Conservation (phyloP, 2,113 vertebrate genomes). For the Budorcas taxicolor region DNA sequence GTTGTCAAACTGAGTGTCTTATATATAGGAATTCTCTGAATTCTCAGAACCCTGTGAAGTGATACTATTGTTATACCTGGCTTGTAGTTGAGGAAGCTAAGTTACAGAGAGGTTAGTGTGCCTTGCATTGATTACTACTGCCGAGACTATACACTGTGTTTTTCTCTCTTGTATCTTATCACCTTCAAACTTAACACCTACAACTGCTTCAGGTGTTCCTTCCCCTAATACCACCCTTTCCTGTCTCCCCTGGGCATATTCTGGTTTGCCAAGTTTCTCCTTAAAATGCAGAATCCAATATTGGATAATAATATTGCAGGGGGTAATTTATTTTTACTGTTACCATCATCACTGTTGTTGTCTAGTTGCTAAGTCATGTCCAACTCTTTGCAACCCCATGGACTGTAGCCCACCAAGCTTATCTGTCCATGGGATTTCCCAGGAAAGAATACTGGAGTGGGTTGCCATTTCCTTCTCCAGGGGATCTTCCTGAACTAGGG, state of each 20-base stretch:
- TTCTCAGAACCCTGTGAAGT: not conserved
- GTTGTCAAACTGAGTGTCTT: not conserved
- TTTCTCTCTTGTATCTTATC: not conserved
- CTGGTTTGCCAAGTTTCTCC: not conserved
- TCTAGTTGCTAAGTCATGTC: not conserved
- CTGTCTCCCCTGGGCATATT: not conserved
- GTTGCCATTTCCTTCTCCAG: not conserved
- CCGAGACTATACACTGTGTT: rapidly evolving
- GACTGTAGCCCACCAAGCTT: not conserved
- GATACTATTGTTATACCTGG: not conserved
- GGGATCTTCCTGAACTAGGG: not conserved
- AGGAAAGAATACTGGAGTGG: not conserved
- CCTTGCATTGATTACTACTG: not conserved
- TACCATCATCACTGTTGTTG: not conserved
- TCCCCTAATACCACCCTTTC: not conserved
- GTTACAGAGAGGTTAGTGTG: not conserved
- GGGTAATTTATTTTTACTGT: not conserved
- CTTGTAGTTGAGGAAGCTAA: not conserved
- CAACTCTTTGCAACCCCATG: not conserved
- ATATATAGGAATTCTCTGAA: not conserved
- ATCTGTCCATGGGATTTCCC: not conserved
- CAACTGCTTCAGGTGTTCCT: too few species aligned
- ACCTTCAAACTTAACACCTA: not conserved
- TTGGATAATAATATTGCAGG: not conserved
- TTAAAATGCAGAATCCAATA: not conserved